Percentiles rank a stretch among this genome's conserved stretches.
These are phyloP conservation scores for Operophtera brumata DNA, from an alignment of 2,888 invertebrate genomes.

Conservation along the genomic window DNA sequence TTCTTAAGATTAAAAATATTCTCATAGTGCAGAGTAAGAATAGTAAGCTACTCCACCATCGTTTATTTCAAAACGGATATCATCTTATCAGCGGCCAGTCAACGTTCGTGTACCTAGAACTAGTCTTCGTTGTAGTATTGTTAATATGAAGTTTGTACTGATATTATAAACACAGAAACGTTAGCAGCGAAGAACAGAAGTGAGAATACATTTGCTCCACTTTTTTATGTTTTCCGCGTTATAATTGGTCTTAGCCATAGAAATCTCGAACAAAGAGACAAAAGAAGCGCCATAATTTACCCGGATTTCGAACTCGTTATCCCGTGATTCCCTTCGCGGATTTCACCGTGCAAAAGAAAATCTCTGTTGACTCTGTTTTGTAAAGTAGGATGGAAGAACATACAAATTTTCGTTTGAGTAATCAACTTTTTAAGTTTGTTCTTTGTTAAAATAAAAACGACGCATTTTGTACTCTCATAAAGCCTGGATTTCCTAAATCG, in stretches of 20 bases:
- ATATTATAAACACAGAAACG: no score
- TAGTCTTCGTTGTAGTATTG: no score
- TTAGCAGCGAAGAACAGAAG: no score
- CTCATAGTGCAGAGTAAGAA: no score
- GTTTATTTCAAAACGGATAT: no score
- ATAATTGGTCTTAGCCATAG: conserved; percentile 36
- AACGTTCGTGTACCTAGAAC: no score
- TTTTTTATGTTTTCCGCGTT: conserved; percentile 10
- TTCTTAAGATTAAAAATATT: conserved; percentile 53
- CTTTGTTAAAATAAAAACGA: not conserved
- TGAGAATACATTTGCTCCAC: no score
- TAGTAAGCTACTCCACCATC: no score
- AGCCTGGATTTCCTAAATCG: no score
- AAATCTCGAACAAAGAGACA: conserved; percentile 28
- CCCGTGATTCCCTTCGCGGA: conserved; percentile 33
- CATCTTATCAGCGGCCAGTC: no score
- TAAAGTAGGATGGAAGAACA: conserved; percentile 15
- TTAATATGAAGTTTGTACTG: no score
- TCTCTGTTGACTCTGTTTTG: conserved; percentile 15
- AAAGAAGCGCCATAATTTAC: conserved; percentile 40
- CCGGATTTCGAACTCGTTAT: conserved; percentile 45
- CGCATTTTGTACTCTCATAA: not conserved
- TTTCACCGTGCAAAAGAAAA: conserved; percentile 16
- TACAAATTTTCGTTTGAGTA: conserved; percentile 22
- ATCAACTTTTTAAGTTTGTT: conserved; percentile 17